A percentile compares a stretch with the other conserved stretches of the same genome.
Conservation (phyloP, 2,888 invertebrate genomes). For the Philaethria dido region DNA sequence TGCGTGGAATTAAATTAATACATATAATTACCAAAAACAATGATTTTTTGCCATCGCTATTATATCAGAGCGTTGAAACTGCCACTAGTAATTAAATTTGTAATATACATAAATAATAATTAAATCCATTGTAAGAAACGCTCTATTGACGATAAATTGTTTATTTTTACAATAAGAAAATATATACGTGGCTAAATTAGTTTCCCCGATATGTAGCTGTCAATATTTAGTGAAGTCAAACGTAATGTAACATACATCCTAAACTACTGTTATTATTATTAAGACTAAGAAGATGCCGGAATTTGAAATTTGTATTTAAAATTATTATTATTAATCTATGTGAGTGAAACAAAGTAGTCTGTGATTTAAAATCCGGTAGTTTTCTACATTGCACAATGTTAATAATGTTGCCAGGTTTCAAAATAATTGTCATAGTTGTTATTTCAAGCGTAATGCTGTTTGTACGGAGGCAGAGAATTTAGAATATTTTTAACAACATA, state of each 20-base stretch:
- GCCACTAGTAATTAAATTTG: constrained; percentile 77
- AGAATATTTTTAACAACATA: neutral
- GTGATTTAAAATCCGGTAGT: constrained; percentile 13
- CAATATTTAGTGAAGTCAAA: constrained; percentile 18
- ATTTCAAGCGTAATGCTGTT: neutral
- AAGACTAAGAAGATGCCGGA: constrained; percentile 14
- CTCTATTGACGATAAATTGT: constrained; percentile 59
- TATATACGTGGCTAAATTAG: constrained; percentile 36
- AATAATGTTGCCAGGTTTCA: constrained; percentile 24
- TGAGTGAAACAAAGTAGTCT: constrained; percentile 1
- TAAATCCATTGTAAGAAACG: constrained; percentile 63
- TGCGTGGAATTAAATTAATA: constrained; percentile 22
- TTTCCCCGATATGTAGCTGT: constrained; percentile 26
- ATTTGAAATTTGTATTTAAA: constrained; percentile 15
- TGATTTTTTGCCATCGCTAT: constrained; percentile 57
- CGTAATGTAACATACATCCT: constrained; percentile 10
- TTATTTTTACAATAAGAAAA: constrained; percentile 64
- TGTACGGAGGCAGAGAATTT: neutral
- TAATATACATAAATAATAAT: constrained; percentile 65
- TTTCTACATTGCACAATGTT: constrained; percentile 7
- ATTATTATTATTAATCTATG: neutral
- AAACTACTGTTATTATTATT: constrained; percentile 1
- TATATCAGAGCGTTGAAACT: constrained; percentile 75
- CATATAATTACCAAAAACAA: constrained; percentile 33
- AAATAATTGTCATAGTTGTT: neutral